A percentile compares a stretch with the other conserved stretches of the same genome.
Conservation (phyloP, 2,888 invertebrate species). For the Encarsia formosa region DNA sequence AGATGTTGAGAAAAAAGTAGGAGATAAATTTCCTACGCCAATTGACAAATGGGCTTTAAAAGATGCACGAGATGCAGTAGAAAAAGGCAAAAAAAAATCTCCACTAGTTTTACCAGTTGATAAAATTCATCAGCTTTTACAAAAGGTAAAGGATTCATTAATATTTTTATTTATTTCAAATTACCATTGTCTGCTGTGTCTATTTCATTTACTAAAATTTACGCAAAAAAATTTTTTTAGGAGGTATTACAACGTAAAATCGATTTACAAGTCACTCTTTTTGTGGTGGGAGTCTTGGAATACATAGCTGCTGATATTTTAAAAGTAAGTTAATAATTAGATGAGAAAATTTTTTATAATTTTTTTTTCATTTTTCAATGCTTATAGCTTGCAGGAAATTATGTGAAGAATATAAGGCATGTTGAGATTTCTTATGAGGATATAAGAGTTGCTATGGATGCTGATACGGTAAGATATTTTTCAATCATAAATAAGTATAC, state of each 20-base stretch:
- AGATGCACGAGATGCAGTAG: slow-evolving; percentile 82
- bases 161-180: too few relatives aligned
- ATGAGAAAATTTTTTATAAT: not conserved
- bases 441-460: slow-evolving; percentile 96
- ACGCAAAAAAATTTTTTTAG: slow-evolving; percentile 56
- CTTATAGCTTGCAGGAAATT: slow-evolving; percentile 81
- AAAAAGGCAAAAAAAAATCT: slow-evolving; percentile 73
- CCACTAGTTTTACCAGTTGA: slow-evolving; percentile 76
- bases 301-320: slow-evolving; percentile 94
- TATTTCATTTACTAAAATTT: not conserved
- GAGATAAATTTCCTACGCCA: slow-evolving; percentile 89
- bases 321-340: slow-evolving; percentile 55
- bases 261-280: slow-evolving; percentile 81
- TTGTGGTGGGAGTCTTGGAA: slow-evolving; percentile 89
- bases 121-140: slow-evolving; percentile 81
- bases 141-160: slow-evolving; percentile 61
- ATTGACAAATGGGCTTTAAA: slow-evolving; percentile 90
- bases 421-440: slow-evolving; percentile 88
- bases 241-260: slow-evolving; percentile 84
- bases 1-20: slow-evolving; percentile 92
- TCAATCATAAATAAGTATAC: not conserved
- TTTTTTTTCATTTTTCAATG: not conserved
- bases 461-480: slow-evolving; percentile 74
- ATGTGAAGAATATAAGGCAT: slow-evolving; percentile 94
- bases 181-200: not conserved